phyloP scores from a whole-genome alignment of 2,888 invertebrate species.

The Yponomeuta sedellus region DNA sequence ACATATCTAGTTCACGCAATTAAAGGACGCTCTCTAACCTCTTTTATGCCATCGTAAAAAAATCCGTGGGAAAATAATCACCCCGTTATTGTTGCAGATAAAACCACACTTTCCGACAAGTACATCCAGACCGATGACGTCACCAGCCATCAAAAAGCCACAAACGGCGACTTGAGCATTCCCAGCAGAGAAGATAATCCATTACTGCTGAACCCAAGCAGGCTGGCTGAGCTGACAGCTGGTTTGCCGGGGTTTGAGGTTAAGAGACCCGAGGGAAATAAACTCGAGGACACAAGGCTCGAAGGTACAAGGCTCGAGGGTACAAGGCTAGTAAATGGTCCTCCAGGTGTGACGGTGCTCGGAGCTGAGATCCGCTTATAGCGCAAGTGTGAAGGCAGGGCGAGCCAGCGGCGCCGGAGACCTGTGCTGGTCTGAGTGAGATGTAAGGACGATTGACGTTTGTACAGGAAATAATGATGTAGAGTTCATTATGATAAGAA shows the following conservation, averaged over 20 bases:
- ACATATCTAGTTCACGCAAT: no score
- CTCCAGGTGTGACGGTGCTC: neutral
- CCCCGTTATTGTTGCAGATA: neutral
- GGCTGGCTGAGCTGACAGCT: neutral
- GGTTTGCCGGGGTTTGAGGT: constrained; percentile 2
- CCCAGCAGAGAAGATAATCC: neutral
- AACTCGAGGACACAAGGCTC: neutral
- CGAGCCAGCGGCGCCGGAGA: neutral
- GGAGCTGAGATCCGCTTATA: constrained; percentile 10
- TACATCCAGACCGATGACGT: constrained; percentile 11
- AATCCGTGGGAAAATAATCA: neutral
- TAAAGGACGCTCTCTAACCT: no score
- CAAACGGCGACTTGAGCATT: neutral
- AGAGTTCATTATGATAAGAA: neutral
- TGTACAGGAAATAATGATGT: neutral
- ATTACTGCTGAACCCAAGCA: neutral
- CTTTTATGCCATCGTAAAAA: no score
- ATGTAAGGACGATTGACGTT: neutral
- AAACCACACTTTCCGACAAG: constrained; percentile 14
- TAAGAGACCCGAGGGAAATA: neutral
- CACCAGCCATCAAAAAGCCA: neutral
- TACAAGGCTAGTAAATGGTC: neutral
- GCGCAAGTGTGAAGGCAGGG: neutral
- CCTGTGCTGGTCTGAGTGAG: constrained; percentile 6
- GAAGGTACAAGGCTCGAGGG: neutral